Conservation (phyloP, 2,797 vertebrate genomes). For the Pipistrellus pygmaeus region DNA sequence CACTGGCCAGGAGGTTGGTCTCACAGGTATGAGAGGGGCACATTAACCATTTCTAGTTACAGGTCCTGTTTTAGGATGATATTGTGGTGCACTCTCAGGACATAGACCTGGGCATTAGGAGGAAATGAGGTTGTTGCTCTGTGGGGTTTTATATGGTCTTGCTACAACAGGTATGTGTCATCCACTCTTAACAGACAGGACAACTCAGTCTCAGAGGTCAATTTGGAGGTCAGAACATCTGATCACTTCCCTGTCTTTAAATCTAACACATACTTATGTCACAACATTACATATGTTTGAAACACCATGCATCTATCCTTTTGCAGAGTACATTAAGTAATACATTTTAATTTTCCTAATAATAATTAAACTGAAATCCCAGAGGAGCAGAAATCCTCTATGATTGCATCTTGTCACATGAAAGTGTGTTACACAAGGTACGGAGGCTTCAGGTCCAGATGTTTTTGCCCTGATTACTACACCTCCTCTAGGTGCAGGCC, state of each 20-base stretch:
- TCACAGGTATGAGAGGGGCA: fast-evolving
- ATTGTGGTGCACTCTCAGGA: neutral
- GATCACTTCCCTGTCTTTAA: slow-evolving; percentile 15
- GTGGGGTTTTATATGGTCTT: neutral
- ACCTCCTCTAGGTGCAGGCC: slow-evolving; percentile 1
- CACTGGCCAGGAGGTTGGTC: neutral
- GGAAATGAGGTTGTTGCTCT: neutral
- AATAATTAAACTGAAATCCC: neutral
- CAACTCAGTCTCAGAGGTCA: slow-evolving; percentile 9
- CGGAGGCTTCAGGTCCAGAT: slow-evolving; percentile 27
- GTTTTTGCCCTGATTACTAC: slow-evolving; percentile 64
- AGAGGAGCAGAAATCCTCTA: slow-evolving; percentile 23
- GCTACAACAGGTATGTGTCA: neutral
- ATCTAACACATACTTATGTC: neutral
- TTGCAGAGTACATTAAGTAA: neutral
- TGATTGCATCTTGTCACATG: slow-evolving; percentile 67
- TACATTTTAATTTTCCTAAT: neutral
- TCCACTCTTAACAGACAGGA: neutral
- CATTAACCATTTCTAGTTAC: neutral
- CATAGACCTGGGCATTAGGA: neutral
- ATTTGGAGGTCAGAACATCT: neutral
- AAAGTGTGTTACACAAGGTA: slow-evolving; percentile 67
- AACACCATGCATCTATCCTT: neutral
- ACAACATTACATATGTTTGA: neutral
- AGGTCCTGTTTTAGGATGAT: neutral